A percentile compares a stretch with the other conserved stretches of the same genome.
Evolutionary conservation across 2,888 invertebrate species (phyloP).

Genomic region (Cephus runcator): DNA sequence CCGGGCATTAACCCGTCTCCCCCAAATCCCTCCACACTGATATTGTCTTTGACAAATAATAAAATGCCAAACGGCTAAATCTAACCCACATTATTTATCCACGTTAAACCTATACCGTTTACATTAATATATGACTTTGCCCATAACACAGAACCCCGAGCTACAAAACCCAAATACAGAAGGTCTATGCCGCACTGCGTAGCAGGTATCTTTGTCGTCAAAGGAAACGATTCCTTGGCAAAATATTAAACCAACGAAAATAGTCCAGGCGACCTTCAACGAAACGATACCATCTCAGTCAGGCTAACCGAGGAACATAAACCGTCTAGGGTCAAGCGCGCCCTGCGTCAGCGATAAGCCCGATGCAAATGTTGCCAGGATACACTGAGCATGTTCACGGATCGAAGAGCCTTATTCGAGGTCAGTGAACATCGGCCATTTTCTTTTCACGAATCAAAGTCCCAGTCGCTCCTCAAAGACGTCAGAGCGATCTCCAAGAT

Average conservation of each 20-base stretch:
- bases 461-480: neutral
- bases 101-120: neutral
- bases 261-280: neutral
- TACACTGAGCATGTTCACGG: neutral
- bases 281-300: neutral
- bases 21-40: neutral
- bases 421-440: neutral
- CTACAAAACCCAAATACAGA: neutral
- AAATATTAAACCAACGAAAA: neutral
- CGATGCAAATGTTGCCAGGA: neutral
- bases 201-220: neutral
- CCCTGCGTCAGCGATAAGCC: neutral
- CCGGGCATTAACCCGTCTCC: neutral
- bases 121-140: neutral
- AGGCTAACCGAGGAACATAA: neutral
- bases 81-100: neutral
- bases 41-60: neutral
- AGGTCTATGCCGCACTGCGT: neutral
- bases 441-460: neutral
- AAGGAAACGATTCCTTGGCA: neutral
- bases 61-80: neutral
- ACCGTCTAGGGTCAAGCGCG: neutral
- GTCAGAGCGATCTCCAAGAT: neutral
- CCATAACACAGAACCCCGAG: neutral
- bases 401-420: neutral